phyloP scores from a whole-genome alignment of 2,888 invertebrate genomes.

The Cyclophora punctaria region DNA sequence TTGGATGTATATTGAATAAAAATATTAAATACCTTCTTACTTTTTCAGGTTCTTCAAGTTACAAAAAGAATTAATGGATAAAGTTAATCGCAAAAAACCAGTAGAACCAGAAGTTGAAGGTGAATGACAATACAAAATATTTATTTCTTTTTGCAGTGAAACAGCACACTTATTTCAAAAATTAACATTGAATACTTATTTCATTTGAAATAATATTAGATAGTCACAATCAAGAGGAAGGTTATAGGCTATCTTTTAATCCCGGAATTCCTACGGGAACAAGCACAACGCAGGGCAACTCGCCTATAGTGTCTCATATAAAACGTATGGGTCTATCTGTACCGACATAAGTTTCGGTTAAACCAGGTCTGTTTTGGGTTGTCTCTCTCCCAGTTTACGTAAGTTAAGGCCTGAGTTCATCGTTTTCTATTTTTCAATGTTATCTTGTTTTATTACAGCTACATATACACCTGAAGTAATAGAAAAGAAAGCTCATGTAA shows the following conservation, averaged over 20 bases:
- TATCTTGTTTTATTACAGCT: conserved; percentile 19
- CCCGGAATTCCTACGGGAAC: no score
- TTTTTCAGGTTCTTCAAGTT: conserved; percentile 54
- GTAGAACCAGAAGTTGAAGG: conserved; percentile 32
- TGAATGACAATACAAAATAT: conserved; percentile 13
- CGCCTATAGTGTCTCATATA: no score
- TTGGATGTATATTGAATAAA: neutral
- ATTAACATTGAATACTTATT: neutral
- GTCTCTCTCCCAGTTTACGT: no score
- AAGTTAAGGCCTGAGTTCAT: no score
- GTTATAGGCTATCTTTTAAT: no score
- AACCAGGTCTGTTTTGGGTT: no score
- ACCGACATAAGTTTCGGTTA: no score
- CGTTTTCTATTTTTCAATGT: neutral
- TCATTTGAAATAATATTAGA: no score
- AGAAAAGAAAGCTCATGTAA: conserved; percentile 27
- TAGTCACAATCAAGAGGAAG: no score
- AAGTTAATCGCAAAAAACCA: conserved; percentile 35
- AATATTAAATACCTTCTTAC: conserved; percentile 4
- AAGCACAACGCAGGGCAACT: no score
- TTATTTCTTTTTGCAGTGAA: neutral
- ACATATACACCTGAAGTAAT: conserved; percentile 18
- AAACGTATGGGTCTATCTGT: no score
- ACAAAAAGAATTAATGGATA: conserved; percentile 49
- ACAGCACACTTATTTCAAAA: neutral